Evolutionary conservation across 2,888 invertebrate species (phyloP), one percentile per base, ranked within the genome.

Genomic region (Graphium colonna): DNA sequence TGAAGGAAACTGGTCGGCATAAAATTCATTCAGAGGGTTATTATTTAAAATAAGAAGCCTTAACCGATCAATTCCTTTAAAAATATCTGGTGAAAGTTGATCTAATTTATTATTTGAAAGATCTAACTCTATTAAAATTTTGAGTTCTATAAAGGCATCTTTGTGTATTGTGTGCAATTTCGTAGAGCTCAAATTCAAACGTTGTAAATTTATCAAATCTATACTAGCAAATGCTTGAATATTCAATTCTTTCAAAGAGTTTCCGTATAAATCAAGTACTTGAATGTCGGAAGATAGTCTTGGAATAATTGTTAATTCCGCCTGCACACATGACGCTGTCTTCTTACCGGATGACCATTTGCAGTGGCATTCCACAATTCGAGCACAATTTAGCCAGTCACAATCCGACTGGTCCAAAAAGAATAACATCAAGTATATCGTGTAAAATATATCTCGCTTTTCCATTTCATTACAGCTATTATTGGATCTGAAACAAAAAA

Each of bases 281-380:
- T 95, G 71, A 87, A 92, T 86, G 13, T 90, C 90, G 52, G 86
- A 64, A 12, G 82, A 82, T 59, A 90, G 69, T 59, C 75, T 72
- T 36, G 97, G 97, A 28, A 97, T 90, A 48, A 92, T 90, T 49
- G 92, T 93, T 58, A 96, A 91, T 15, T 94, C 94, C 33, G 94
- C 94, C 58, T 95, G 92, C 55, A 93, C 92, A 79, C 97, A 97
- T 43, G 95, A 91, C 8, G 96, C 97, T 1, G 96, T 95, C 79
- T 96, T 96, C 80, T 97, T 97, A 50, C 97, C 97, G 42, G 95
- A 95, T 3, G 95, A 94, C 97, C 97, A 97, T 85, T 96, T 97
- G 92, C 97, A 97, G 67, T 93, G 93, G 77, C 97, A 97, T 66
- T 94, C 93, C 61, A 75, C 61, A 49, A 88, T 80, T 50, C 92